A percentile compares a stretch with the other conserved stretches of the same genome.
Conservation (phyloP, 1,140 invertebrate genomes). For the Pseudachorutes palmiensis region DNA sequence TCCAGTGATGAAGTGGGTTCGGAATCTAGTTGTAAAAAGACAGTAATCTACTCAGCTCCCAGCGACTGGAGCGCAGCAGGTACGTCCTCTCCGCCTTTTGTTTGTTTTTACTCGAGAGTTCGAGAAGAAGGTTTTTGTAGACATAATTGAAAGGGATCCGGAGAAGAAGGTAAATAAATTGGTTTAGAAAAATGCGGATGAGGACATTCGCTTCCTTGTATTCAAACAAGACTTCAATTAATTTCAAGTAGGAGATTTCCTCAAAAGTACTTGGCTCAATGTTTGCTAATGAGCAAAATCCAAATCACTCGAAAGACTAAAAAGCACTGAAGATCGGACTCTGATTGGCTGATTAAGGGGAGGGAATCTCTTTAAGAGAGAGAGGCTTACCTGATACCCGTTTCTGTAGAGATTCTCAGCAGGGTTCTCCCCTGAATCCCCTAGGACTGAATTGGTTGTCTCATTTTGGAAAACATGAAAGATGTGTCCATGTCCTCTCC, state of each 20-base stretch:
- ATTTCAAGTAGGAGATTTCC: background rate
- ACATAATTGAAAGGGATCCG: background rate
- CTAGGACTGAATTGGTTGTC: constrained; percentile 29
- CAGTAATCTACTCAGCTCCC: background rate
- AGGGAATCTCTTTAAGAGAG: too few species aligned
- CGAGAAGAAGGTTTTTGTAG: background rate
- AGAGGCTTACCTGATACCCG: constrained; percentile 32
- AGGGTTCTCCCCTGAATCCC: constrained; percentile 20
- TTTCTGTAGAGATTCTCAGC: constrained; percentile 20
- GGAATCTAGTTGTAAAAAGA: background rate
- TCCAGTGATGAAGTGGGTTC: background rate
- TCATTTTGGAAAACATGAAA: constrained; percentile 25
- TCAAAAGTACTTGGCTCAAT: too few species aligned
- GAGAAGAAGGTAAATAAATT: background rate
- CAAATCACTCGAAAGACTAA: too few species aligned
- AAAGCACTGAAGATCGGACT: too few species aligned
- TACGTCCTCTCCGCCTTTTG: background rate
- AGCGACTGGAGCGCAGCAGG: background rate
- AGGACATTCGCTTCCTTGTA: too few species aligned
- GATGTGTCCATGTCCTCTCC: constrained; percentile 4
- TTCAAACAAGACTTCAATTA: constrained; percentile 2
- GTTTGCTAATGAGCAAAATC: background rate
- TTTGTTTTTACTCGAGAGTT: background rate
- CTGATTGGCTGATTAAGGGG: too few species aligned
- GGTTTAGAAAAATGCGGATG: background rate